Percentiles rank a stretch among this genome's conserved stretches.
phyloP scores from a whole-genome alignment of 2,113 vertebrate genomes.

The Malaclemys terrapin region DNA sequence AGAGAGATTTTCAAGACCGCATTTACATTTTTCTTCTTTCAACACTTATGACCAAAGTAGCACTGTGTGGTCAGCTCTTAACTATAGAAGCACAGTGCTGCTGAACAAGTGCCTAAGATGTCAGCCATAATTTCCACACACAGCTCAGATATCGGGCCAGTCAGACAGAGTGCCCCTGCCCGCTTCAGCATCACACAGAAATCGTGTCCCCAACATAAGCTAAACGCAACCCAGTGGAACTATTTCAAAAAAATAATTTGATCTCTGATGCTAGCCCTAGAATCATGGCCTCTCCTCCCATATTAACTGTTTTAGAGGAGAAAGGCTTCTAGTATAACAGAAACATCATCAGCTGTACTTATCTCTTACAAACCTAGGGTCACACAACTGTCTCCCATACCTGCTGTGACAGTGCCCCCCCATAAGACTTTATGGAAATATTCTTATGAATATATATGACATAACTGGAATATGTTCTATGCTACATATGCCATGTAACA shows the following conservation, averaged over 20 bases:
- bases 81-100: not conserved
- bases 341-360: not conserved
- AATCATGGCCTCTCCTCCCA: not conserved
- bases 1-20: not conserved
- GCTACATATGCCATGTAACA: too few relatives aligned
- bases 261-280: not conserved
- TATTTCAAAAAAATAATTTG: not conserved
- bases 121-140: not conserved
- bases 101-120: not conserved
- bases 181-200: not conserved
- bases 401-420: too few relatives aligned
- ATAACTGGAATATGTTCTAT: too few relatives aligned
- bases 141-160: not conserved
- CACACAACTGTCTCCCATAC: not conserved
- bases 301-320: not conserved
- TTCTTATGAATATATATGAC: too few relatives aligned
- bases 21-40: not conserved
- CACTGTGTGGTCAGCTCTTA: not conserved
- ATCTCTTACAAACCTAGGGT: fast-evolving
- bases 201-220: not conserved
- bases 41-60: not conserved
- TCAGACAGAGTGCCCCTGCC: not conserved
- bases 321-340: not conserved
- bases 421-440: too few relatives aligned
- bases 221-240: not conserved